Percentiles rank a stretch among this genome's conserved stretches.
phyloP scores from a whole-genome alignment of 2,888 invertebrate genomes.

The Tillus elongatus region DNA sequence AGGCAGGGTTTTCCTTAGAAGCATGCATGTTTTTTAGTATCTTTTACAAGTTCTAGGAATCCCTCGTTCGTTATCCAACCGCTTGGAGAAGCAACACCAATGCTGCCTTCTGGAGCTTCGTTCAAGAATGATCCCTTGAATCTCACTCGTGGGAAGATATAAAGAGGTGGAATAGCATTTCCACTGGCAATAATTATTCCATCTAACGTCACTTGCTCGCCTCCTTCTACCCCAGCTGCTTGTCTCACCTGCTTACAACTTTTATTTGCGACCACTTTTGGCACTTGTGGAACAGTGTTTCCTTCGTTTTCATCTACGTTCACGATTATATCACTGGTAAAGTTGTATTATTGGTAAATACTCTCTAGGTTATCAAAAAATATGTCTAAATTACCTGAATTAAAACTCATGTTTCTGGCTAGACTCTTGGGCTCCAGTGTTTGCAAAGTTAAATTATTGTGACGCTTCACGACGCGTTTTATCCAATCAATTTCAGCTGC shows the following conservation, averaged over 20 bases:
- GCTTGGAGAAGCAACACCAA: constrained; percentile 18
- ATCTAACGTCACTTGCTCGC: constrained; percentile 17
- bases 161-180: constrained; percentile 17
- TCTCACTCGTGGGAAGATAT: constrained; percentile 17
- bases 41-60: constrained; percentile 15
- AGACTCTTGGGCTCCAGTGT: too few relatives aligned
- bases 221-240: constrained; percentile 14
- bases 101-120: constrained; percentile 16
- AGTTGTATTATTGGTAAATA: constrained; percentile 9
- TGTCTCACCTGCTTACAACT: too few relatives aligned
- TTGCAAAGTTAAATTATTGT: too few relatives aligned
- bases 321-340: constrained; percentile 19
- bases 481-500: constrained; percentile 23
- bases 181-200: constrained; percentile 21
- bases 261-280: constrained; percentile 22
- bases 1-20: too few relatives aligned
- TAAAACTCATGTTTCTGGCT: too few relatives aligned
- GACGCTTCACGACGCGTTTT: too few relatives aligned
- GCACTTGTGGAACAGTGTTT: constrained; percentile 23
- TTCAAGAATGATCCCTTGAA: constrained; percentile 16
- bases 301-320: constrained; percentile 25
- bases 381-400: too few relatives aligned
- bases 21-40: constrained; percentile 13
- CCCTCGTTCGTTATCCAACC: constrained; percentile 20
- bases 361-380: constrained; percentile 8